These are phyloP conservation scores for Leguminivora glycinivorella DNA, from an alignment of 1,140 invertebrate genomes.

Conservation along the genomic window DNA sequence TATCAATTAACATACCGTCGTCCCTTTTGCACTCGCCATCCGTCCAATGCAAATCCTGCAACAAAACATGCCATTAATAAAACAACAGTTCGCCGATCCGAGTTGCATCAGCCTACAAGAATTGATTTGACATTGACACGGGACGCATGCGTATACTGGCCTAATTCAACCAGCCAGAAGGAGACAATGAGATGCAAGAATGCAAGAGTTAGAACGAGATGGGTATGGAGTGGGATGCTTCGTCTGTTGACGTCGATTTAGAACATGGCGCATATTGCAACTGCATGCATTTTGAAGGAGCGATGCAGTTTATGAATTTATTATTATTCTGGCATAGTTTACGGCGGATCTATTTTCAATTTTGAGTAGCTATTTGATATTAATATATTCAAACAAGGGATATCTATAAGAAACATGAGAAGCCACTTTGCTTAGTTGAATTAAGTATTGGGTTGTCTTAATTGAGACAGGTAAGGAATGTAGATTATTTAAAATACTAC, in stretches of 20 bases:
- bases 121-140: conserved; percentile 77
- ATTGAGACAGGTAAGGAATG: conserved; percentile 1
- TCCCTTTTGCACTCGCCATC: conserved; percentile 14
- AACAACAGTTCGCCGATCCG: conserved; percentile 44
- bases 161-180: conserved; percentile 56
- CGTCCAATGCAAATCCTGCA: conserved; percentile 32
- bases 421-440: background rate
- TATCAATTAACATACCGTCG: conserved; percentile 17
- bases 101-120: conserved; percentile 72
- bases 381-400: background rate
- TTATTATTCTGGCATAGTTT: background rate
- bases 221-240: conserved; percentile 39
- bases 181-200: conserved; percentile 43
- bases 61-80: conserved; percentile 43
- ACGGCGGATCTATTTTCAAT: background rate
- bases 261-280: conserved; percentile 70
- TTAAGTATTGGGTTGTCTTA: background rate
- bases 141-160: conserved; percentile 71
- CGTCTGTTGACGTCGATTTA: conserved; percentile 48
- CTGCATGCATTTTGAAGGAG: conserved; percentile 57
- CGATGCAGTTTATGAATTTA: conserved; percentile 32
- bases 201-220: conserved; percentile 44
- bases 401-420: background rate
- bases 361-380: background rate
- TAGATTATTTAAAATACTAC: background rate